Evolutionary conservation across 2,888 invertebrate genomes (phyloP).

Genomic region (Cheilosia soror): DNA sequence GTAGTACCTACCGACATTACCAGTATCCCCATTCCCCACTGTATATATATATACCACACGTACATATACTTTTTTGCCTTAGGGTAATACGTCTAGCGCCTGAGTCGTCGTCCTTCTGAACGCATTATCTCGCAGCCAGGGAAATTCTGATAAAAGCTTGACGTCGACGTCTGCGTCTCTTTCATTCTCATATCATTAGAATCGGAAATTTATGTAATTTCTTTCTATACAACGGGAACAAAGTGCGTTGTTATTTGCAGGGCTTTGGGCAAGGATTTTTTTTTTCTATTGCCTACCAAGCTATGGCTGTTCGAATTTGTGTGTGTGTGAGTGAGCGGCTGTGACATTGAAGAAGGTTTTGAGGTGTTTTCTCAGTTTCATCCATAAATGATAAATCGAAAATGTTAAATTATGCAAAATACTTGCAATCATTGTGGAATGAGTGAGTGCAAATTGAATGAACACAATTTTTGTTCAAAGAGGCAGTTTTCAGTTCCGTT

Average conservation of each 20-base stretch:
- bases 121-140: constrained; percentile 50
- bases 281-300: neutral
- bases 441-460: constrained; percentile 10
- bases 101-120: constrained; percentile 34
- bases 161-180: too few relatives aligned
- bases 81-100: constrained; percentile 32
- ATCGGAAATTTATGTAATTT: neutral
- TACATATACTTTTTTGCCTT: constrained; percentile 7
- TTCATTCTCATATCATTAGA: neutral
- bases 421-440: constrained; percentile 12
- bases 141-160: constrained; percentile 47
- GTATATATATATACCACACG: constrained; percentile 29
- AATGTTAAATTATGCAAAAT: constrained; percentile 52
- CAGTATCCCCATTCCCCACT: neutral
- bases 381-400: constrained; percentile 44
- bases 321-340: neutral
- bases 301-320: neutral
- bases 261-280: constrained; percentile 29
- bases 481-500: too few relatives aligned
- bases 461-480: too few relatives aligned
- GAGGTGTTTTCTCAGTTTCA: constrained; percentile 18
- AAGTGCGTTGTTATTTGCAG: constrained; percentile 33
- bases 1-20: constrained; percentile 1
- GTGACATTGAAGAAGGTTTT: constrained; percentile 19
- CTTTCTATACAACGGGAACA: neutral